These are phyloP conservation scores for Campaea margaritaria DNA, from an alignment of 2,888 invertebrate species.

Conservation along the genomic window DNA sequence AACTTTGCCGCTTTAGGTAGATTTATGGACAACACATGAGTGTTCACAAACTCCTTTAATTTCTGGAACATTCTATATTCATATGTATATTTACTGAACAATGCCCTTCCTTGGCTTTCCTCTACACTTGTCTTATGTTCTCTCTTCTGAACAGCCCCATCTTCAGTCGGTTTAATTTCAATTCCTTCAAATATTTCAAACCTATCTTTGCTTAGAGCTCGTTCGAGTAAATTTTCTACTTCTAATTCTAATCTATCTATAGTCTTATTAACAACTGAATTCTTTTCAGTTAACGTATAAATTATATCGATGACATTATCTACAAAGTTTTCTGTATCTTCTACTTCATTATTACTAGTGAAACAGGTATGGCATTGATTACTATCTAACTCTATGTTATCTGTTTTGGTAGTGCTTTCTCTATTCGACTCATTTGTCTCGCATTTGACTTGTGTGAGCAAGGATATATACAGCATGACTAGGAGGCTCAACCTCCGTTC, in stretches of 20 bases:
- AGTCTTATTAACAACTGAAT: conserved; percentile 68
- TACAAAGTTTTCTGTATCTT: conserved; percentile 51
- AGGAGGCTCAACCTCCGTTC: conserved; percentile 67
- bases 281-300: conserved; percentile 61
- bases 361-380: conserved; percentile 80
- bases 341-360: conserved; percentile 58
- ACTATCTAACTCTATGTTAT: conserved; percentile 62
- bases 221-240: conserved; percentile 85
- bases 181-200: conserved; percentile 86
- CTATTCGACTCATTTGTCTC: conserved; percentile 53
- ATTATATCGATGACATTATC: conserved; percentile 64
- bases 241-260: conserved; percentile 74
- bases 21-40: conserved; percentile 87
- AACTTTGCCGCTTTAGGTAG: conserved; percentile 88
- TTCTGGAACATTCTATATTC: conserved; percentile 85
- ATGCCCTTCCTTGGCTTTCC: conserved; percentile 62
- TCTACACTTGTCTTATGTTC: conserved; percentile 14
- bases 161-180: conserved; percentile 68
- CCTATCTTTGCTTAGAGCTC: conserved; percentile 81
- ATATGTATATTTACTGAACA: conserved; percentile 74
- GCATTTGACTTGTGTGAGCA: conserved; percentile 62
- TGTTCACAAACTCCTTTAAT: conserved; percentile 85
- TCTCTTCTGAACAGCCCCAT: conserved; percentile 40
- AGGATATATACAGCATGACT: conserved; percentile 64
- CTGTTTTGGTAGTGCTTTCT: conserved; percentile 66